Evolutionary conservation across 2,113 vertebrate genomes (phyloP).

Genomic region (Beaufortia kweichowensis): DNA sequence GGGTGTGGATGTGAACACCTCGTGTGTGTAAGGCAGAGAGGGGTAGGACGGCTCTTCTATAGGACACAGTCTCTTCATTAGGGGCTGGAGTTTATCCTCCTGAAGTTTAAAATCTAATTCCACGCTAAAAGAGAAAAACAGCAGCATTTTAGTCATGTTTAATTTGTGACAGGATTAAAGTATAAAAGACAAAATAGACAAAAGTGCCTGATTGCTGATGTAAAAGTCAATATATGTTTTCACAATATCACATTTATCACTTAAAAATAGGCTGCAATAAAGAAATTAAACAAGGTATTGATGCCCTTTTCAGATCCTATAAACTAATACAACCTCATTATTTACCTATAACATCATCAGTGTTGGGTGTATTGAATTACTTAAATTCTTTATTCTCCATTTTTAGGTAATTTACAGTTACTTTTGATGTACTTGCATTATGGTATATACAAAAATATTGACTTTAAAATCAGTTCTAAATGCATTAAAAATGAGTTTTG

Average conservation of each 20-base stretch:
- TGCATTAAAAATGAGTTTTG: too few species aligned
- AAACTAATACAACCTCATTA: neutral
- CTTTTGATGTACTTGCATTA: too few species aligned
- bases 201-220: too few species aligned
- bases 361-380: too few species aligned
- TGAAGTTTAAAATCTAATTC: conserved; percentile 98
- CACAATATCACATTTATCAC: too few species aligned
- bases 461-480: too few species aligned
- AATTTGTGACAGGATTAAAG: neutral
- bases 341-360: conserved; percentile 20
- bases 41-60: conserved; percentile 85
- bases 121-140: conserved; percentile 76
- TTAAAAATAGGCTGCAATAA: too few species aligned
- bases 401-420: too few species aligned
- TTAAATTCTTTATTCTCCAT: too few species aligned
- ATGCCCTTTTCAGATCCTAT: neutral
- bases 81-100: conserved; percentile 97
- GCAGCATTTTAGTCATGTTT: neutral
- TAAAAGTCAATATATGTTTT: too few species aligned
- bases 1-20: conserved; percentile 92
- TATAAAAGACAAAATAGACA: neutral
- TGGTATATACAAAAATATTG: too few species aligned
- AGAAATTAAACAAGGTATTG: too few species aligned
- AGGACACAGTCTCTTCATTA: conserved; percentile 93
- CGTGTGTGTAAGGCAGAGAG: conserved; percentile 94